Evolutionary conservation across 2,113 vertebrate species (phyloP), one percentile per base, ranked within the genome.

Genomic region (Stomatorhinus ivindoensis): DNA sequence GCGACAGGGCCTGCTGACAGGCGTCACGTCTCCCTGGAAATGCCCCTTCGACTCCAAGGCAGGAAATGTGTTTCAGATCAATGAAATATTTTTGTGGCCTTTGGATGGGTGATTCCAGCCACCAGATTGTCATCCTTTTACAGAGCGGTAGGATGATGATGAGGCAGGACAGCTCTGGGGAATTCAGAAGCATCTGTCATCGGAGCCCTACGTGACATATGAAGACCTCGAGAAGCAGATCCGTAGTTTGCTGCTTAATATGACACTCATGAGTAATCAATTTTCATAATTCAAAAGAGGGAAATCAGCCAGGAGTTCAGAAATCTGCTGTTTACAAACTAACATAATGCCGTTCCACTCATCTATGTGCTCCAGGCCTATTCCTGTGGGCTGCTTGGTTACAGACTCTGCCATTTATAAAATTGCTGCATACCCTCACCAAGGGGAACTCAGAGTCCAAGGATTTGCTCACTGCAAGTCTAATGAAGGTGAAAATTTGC

Each of bases 61-160:
- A 95, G 86, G 86, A 58, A 61, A 95, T 92, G 90, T 93, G 91
- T 93, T 95, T 90, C 91, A 91, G 92, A 92, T 93, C 94, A 93
- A 94, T 94, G 91, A 93, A 93, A 92, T 89, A 93, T 87, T 94
- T 93, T 90, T 89, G 86, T n/a, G 7, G 88, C 92, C 91, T 87
- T 31, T 51, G 92, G 92, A 91, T 89, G 61, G 42, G 88, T 90
- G 93, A 92, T 92, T 92, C 92, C 92, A 87, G 93, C 94, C 92
- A 88, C 7, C 0, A 92, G 94, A 92, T 47, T 89, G 89, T 89
- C 89, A 90, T 89, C 91, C 4, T 87, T 87, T 87, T 7, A 86
- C 24, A 51, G 46, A 86, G 82, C 10, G 8, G 24, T 86, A 27
- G 27, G 27, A 31, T 9, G 27, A 11, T 86, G 85, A 86, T 35